Conservation (phyloP, 2,797 vertebrate species). For the Onychomys torridus region DNA sequence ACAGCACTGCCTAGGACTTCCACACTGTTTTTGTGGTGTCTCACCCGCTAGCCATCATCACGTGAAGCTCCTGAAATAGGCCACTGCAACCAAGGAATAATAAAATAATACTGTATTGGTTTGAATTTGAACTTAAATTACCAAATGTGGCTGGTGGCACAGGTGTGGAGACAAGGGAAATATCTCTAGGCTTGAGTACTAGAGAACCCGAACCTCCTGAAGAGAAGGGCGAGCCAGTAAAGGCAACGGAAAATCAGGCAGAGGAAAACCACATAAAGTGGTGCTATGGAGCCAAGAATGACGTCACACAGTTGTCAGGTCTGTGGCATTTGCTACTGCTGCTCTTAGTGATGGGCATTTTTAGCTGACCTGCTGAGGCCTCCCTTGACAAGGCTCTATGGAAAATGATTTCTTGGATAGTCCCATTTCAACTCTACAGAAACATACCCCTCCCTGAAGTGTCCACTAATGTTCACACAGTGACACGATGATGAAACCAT, state of each 20-base stretch:
- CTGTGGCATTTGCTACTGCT: not conserved
- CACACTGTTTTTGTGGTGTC: not conserved
- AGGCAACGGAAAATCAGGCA: not conserved
- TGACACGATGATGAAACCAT: not conserved
- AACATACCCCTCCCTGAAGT: not conserved
- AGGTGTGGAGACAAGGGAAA: not conserved
- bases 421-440: not conserved
- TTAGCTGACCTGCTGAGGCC: not conserved
- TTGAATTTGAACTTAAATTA: not conserved
- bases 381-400: not conserved
- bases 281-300: fast-evolving
- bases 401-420: not conserved
- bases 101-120: not conserved
- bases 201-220: not conserved
- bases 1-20: not conserved
- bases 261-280: not conserved
- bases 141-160: not conserved
- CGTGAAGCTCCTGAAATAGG: not conserved
- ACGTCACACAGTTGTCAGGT: too few relatives aligned
- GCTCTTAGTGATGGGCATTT: not conserved
- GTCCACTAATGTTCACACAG: not conserved
- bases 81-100: not conserved
- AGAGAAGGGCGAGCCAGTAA: not conserved
- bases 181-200: not conserved
- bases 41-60: fast-evolving